These are phyloP conservation scores for Caranx ignobilis DNA, from an alignment of 2,113 vertebrate species.

Conservation along the genomic window DNA sequence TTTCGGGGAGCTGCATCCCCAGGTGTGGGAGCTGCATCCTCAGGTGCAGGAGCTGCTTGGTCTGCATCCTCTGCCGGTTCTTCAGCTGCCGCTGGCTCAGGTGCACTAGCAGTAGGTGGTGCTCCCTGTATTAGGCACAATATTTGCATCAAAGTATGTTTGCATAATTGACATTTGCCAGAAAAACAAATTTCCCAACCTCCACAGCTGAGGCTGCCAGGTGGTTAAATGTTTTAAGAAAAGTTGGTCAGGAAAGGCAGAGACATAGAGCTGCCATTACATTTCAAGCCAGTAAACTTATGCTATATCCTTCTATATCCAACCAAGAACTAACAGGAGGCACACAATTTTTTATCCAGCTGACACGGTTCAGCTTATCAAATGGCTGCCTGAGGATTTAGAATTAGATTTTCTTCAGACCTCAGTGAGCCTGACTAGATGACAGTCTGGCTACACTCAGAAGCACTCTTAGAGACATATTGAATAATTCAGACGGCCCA, in stretches of 20 bases:
- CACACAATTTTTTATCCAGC: background rate
- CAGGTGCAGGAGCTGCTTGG: background rate
- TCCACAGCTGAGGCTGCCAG: background rate
- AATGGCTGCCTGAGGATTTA: constrained; percentile 14
- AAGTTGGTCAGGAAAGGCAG: background rate
- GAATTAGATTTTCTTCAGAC: constrained; percentile 10
- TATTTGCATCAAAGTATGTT: background rate
- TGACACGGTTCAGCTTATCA: constrained; percentile 2
- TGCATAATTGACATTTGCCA: background rate
- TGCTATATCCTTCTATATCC: background rate
- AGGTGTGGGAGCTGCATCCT: background rate
- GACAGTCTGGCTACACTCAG: background rate
- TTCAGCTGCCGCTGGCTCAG: background rate
- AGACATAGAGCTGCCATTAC: background rate
- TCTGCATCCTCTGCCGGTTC: background rate
- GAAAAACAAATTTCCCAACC: background rate
- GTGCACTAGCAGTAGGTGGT: background rate
- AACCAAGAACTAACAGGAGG: background rate
- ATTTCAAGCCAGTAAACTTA: background rate
- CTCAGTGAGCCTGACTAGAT: background rate
- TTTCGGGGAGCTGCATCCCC: no score
- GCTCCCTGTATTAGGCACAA: constrained; percentile 21
- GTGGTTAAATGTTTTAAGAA: background rate
- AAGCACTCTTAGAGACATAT: background rate
- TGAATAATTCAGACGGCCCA: background rate